Base-by-base conservation (phyloP, 2,888 invertebrate genomes). In the Synanthedon tipuliformis region DNA sequence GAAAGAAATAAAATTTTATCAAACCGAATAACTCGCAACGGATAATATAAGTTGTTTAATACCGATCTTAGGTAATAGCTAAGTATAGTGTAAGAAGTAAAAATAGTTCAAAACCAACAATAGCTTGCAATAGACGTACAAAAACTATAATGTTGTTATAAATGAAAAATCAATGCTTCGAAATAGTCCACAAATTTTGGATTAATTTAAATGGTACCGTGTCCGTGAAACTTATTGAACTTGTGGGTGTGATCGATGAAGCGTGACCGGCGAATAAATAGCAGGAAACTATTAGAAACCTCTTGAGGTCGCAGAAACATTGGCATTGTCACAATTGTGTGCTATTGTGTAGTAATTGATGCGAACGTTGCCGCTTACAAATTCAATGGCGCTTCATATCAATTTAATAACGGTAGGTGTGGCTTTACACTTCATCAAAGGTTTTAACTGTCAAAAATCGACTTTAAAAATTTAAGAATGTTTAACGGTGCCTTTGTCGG, bases 401-500 rank as follows among this genome's bases (percentile, higher is more conserved):
- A 63, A 64, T 64, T 68, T 67, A 75, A 61, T 62, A 63, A 69
- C 74, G 70, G 78, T 72, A 81, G 85, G 86, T 81, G 83, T 81
- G 85, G 73, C 73, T 13, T 55, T 61, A 62, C 64, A 69, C 67
- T 67, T 68, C 69, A 69, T 75, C 72, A 67, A 69, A 66, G 68
- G 73, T 64, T 59, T 58, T 68, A 69, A 68, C 70, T 68, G 67
- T 68, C 68, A 74, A 71, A 69, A 68, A 66, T 60, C 56, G 57
- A 65, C 62, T 68, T 73, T 69, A 68, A 77, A 83, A 76, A 82
- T 83, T 66, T 73, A 50, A 50, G 48, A 71, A 69, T 73, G 71
- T 75, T 70, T 77, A 81, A 79, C 83, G 79, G 83, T 62, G 66
- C 69, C 79, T 75, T 81, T 83, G 80, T 79, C 67, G 66, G 65